Base-by-base conservation (phyloP, 2,888 invertebrate species). In the Ephialtes manifestator region DNA sequence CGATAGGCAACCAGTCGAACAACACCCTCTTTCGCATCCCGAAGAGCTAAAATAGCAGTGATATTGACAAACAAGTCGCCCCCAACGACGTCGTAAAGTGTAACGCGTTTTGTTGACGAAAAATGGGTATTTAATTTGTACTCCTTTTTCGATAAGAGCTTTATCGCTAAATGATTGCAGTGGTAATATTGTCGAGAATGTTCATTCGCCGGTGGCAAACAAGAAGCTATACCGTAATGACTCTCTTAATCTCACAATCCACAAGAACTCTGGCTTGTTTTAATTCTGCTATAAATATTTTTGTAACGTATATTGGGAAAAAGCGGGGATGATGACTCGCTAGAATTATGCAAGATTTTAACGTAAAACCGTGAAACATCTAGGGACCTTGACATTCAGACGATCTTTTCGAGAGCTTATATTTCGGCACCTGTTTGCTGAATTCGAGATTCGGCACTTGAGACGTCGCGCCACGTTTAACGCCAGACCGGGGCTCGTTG, bases 281-380 rank as follows among this genome's bases (percentile, higher is more conserved):
- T 28, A 60, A 28, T 31, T 5, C 18, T 35, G 20, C 11, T 75
- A 63, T 43, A 78, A 74, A 74, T 39, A 60, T 78, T 58, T 78
- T 67, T 74, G 55, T 18, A 46, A 79, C 68, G 13, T n/a, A 18
- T 2, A 78, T 78, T 78, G 74, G 31, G 72, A 72, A 74, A 79
- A 60, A n/a, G 13, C 8, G 71, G 13, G 39, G n/a, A 20, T 18
- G 24, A n/a, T 63, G 68, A 48, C 68, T 24, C 53, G 11, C 20
- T 13, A 51, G 18, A 79, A 79, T 63, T 75, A 63, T n/a, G 31
- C 43, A 68, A 74, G 43, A 68, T 11, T 67, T 46, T 15, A 68
- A 51, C 35, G 67, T 18, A 67, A 24, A 74, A 28, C n/a, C 39
- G 60, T 18, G 43, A 65, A 83, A 83, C n/a, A 13, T 18, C 15